These are phyloP conservation scores for Eumerus sabulonum DNA, from an alignment of 2,888 invertebrate genomes.

Conservation along the genomic window DNA sequence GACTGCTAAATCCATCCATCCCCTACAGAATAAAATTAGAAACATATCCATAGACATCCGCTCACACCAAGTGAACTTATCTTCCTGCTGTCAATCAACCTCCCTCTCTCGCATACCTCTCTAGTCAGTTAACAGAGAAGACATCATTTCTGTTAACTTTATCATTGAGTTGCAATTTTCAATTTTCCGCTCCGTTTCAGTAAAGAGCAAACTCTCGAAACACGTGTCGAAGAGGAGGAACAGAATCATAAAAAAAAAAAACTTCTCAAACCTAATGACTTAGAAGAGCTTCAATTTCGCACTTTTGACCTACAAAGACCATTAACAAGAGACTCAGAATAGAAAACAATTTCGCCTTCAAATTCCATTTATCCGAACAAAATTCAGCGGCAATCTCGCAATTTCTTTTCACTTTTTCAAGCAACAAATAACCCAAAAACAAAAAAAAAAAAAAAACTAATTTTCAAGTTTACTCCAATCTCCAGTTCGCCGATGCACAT, in stretches of 20 bases:
- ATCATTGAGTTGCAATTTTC: constrained; percentile 8
- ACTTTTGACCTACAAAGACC: constrained; percentile 29
- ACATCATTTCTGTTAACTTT: no score
- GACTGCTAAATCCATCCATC: no score
- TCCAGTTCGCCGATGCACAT: not conserved
- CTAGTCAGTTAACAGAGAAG: no score
- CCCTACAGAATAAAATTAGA: no score
- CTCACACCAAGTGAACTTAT: no score
- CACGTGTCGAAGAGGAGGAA: not conserved
- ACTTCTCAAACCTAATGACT: constrained; percentile 33
- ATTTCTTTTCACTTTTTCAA: constrained; percentile 23
- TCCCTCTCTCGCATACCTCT: no score
- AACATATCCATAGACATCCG: no score
- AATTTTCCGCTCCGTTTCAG: constrained; percentile 17
- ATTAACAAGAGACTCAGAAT: constrained; percentile 32
- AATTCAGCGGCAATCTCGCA: constrained; percentile 39
- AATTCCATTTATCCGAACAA: constrained; percentile 62
- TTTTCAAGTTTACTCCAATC: constrained; percentile 47
- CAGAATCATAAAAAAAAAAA: not conserved
- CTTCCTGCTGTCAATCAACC: no score
- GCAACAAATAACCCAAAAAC: no score
- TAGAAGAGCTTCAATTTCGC: constrained; percentile 21
- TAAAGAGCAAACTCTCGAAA: not conserved
- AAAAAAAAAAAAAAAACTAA: constrained; percentile 41
- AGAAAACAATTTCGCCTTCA: constrained; percentile 59